Evolutionary conservation across 2,797 vertebrate species (phyloP).

Genomic region (Rhinatrema bivittatum): DNA sequence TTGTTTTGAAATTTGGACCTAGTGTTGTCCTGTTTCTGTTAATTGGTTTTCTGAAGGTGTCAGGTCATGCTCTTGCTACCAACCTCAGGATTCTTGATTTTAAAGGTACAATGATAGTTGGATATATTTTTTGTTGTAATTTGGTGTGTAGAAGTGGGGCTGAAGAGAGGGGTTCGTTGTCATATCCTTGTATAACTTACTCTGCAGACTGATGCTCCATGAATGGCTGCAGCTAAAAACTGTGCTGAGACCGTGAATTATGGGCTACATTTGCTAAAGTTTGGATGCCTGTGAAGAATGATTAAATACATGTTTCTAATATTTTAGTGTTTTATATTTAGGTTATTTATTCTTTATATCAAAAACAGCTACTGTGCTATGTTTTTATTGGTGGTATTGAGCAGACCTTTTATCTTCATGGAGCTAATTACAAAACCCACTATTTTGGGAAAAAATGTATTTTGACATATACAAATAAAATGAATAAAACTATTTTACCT

Average conservation of each 20-base stretch:
- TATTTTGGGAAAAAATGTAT: constrained; percentile 79
- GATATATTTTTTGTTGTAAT: constrained; percentile 51
- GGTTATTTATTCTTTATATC: constrained; percentile 81
- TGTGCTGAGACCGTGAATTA: constrained; percentile 58
- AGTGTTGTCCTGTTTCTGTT: constrained; percentile 45
- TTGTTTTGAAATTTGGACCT: constrained; percentile 54
- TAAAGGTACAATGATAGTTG: constrained; percentile 68
- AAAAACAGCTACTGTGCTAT: constrained; percentile 73
- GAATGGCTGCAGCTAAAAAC: constrained; percentile 45
- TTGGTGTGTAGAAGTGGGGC: constrained; percentile 55
- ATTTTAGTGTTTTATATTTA: constrained; percentile 82
- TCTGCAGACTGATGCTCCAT: constrained; percentile 35
- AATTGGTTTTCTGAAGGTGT: constrained; percentile 70
- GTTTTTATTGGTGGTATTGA: constrained; percentile 77
- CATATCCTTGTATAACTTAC: constrained; percentile 41
- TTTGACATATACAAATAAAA: constrained; percentile 84
- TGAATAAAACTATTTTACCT: constrained; percentile 73
- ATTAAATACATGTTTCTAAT: constrained; percentile 71
- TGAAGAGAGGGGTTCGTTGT: constrained; percentile 48
- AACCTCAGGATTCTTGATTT: constrained; percentile 74
- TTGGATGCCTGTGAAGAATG: constrained; percentile 70
- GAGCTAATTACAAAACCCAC: constrained; percentile 74
- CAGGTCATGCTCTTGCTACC: constrained; percentile 71
- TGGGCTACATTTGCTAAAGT: constrained; percentile 64
- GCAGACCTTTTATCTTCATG: constrained; percentile 78